phyloP scores from a whole-genome alignment of 2,888 invertebrate species.

The Callyntrura guangdongensis region DNA sequence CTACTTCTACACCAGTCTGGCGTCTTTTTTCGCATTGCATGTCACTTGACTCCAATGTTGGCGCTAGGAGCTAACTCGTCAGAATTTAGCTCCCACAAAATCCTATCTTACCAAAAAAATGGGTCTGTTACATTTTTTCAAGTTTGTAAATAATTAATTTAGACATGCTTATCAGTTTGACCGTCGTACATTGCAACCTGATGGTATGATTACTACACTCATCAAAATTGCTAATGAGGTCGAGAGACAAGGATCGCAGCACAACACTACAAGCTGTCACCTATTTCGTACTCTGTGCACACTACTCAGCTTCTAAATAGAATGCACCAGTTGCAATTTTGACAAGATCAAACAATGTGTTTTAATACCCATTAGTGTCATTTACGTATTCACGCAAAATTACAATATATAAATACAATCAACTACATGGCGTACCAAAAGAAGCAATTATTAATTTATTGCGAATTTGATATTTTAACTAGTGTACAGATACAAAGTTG shows the following conservation, averaged over 20 bases:
- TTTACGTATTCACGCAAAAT: slow-evolving; percentile 20
- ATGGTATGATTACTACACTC: slow-evolving; percentile 30
- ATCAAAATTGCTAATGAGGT: slow-evolving; percentile 58
- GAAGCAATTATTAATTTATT: slow-evolving; percentile 42
- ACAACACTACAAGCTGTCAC: not conserved
- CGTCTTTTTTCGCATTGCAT: not conserved
- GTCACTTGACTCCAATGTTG: not conserved
- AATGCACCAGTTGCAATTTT: too few relatives aligned
- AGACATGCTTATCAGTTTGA: slow-evolving; percentile 46
- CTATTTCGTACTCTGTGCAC: not conserved
- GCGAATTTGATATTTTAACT: slow-evolving; percentile 28
- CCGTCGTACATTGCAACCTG: slow-evolving; percentile 28
- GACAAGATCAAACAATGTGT: slow-evolving; percentile 44
- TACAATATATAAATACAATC: slow-evolving; percentile 15
- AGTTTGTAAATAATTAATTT: slow-evolving; percentile 52
- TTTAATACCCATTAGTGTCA: slow-evolving; percentile 37
- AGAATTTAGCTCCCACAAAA: not conserved
- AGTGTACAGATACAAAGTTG: not conserved
- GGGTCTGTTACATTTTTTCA: not conserved
- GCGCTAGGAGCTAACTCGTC: too few relatives aligned
- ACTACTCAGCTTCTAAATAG: not conserved
- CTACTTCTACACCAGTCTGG: not conserved
- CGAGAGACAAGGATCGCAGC: not conserved
- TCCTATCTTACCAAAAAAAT: slow-evolving; percentile 14
- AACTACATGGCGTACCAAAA: slow-evolving; percentile 13